A percentile compares a stretch with the other conserved stretches of the same genome.
phyloP scores from a whole-genome alignment of 1,140 invertebrate genomes.

The Calephelis virginiensis region DNA sequence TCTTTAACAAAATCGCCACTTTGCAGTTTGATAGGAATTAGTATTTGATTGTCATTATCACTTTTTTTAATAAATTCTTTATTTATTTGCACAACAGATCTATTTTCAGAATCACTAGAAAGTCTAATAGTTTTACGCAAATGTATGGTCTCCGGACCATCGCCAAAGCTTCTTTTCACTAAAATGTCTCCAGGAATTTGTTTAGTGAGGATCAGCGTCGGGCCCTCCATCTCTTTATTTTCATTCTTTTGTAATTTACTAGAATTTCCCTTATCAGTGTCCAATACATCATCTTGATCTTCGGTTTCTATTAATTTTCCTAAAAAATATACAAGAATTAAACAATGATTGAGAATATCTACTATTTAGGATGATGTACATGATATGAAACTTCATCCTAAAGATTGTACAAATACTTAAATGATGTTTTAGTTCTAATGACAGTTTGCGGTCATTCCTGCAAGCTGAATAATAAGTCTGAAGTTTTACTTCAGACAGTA shows the following conservation, averaged over 20 bases:
- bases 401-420: background rate
- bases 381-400: background rate
- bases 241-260: conserved; percentile 56
- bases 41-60: conserved; percentile 67
- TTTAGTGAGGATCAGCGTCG: conserved; percentile 62
- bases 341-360: background rate
- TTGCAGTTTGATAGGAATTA: conserved; percentile 63
- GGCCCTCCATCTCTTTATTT: conserved; percentile 48
- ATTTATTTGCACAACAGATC: conserved; percentile 65
- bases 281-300: conserved; percentile 60
- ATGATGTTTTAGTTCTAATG: too few species aligned
- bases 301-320: conserved; percentile 73
- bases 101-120: conserved; percentile 66
- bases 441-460: too few species aligned
- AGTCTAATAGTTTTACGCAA: conserved; percentile 64
- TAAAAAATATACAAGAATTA: conserved; percentile 34
- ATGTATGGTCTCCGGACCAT: conserved; percentile 62
- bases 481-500: too few species aligned
- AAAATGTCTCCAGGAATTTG: conserved; percentile 66
- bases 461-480: too few species aligned
- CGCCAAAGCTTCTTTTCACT: conserved; percentile 60
- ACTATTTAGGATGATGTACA: too few species aligned
- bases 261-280: conserved; percentile 61
- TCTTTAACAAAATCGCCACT: conserved; percentile 67
- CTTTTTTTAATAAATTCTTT: conserved; percentile 59